A percentile compares a stretch with the other conserved stretches of the same genome.
Evolutionary conservation across 2,113 vertebrate species (phyloP).

Genomic region (Protomyctophum bolini): DNA sequence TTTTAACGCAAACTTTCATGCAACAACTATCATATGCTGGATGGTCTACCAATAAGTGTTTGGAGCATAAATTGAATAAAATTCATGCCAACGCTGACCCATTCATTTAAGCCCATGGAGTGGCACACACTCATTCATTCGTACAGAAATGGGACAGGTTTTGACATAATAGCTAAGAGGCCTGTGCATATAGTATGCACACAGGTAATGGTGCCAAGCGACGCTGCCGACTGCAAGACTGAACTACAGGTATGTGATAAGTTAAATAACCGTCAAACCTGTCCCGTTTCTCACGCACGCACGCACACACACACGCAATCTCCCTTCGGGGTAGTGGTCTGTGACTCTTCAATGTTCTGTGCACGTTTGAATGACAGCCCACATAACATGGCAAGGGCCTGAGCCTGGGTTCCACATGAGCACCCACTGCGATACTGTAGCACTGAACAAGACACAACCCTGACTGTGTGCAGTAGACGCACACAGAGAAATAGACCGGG

Average conservation of each 20-base stretch:
- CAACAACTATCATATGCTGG: no score
- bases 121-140: no score
- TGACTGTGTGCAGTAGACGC: constrained; percentile 16
- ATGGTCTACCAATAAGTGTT: no score
- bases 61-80: no score
- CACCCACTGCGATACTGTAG: constrained; percentile 52
- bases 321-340: constrained; percentile 65
- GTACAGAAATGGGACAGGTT: background rate
- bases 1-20: no score
- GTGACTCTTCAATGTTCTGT: constrained; percentile 68
- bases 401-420: constrained; percentile 64
- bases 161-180: background rate
- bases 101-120: no score
- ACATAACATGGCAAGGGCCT: constrained; percentile 57
- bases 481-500: constrained; percentile 36
- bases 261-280: constrained; percentile 48
- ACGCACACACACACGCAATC: constrained; percentile 27
- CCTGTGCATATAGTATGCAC: no score
- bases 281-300: background rate
- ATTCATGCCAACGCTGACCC: no score
- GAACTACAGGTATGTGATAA: constrained; percentile 41
- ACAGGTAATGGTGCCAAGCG: constrained; percentile 37
- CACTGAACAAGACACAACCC: constrained; percentile 53
- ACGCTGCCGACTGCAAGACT: constrained; percentile 45
- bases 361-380: constrained; percentile 66